Evolutionary conservation across 2,888 invertebrate genomes (phyloP).

Genomic region (Cabera pusaria): DNA sequence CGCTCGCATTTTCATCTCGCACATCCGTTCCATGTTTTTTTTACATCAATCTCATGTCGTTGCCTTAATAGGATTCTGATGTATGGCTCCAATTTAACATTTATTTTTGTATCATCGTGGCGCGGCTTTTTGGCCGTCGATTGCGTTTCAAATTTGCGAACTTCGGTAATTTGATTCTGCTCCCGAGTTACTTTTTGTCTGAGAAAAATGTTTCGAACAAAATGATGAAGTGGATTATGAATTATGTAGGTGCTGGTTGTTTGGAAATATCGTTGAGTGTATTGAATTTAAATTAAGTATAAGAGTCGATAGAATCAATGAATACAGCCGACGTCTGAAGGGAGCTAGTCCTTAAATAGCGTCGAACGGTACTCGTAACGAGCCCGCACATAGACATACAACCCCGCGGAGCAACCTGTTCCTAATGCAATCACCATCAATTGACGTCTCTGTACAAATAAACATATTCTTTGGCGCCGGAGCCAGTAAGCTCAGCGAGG

Average conservation of each 20-base stretch:
- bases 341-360: slow-evolving; percentile 5
- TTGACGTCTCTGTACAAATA: slow-evolving; percentile 4
- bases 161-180: slow-evolving; percentile 15
- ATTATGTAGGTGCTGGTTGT: slow-evolving; percentile 16
- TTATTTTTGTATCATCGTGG: slow-evolving; percentile 5
- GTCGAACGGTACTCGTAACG: slow-evolving; percentile 7
- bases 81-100: slow-evolving; percentile 15
- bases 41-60: slow-evolving; percentile 37
- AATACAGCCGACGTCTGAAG: neutral
- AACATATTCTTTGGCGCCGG: neutral
- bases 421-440: slow-evolving; percentile 16
- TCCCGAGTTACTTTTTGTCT: slow-evolving; percentile 17
- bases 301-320: neutral
- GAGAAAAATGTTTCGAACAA: slow-evolving; percentile 1
- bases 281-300: slow-evolving; percentile 5
- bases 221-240: slow-evolving; percentile 11
- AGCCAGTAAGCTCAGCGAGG: too few relatives aligned
- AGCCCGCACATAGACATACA: slow-evolving; percentile 4
- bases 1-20: slow-evolving; percentile 14
- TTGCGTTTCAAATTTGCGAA: slow-evolving; percentile 11
- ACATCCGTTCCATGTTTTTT: slow-evolving; percentile 36
- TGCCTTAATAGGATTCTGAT: slow-evolving; percentile 26
- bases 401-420: slow-evolving; percentile 5
- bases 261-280: slow-evolving; percentile 1
- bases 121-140: neutral